Evolutionary conservation across 2,797 vertebrate species (phyloP).

Genomic region (Karalla daura): DNA sequence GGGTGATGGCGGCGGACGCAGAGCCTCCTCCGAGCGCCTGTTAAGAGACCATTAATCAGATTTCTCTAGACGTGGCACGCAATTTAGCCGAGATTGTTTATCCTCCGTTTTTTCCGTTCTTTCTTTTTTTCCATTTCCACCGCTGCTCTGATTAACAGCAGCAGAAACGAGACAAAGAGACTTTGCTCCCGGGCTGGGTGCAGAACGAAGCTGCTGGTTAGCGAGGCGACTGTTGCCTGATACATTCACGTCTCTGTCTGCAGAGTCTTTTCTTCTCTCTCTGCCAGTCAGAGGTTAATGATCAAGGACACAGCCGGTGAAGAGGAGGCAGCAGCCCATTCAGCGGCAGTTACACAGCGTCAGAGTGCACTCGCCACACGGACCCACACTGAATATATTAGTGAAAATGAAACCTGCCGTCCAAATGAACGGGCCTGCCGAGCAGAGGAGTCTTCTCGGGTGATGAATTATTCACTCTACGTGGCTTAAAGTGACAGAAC

Average conservation of each 20-base stretch:
- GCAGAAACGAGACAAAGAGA: conserved; percentile 15
- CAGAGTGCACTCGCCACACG: not conserved
- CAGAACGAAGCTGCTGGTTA: conserved; percentile 11
- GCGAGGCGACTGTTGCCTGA: not conserved
- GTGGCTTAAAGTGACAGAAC: not conserved
- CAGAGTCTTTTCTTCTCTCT: not conserved
- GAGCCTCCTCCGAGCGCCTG: conserved; percentile 42
- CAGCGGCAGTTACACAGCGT: not conserved
- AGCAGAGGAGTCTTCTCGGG: not conserved
- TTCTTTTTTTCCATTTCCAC: not conserved
- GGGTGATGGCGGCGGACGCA: conserved; percentile 13
- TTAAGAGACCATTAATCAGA: conserved; percentile 56
- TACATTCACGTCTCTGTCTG: not conserved
- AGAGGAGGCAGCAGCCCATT: not conserved
- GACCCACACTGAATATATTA: not conserved
- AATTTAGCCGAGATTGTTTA: conserved; percentile 38
- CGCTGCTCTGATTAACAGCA: conserved; percentile 20
- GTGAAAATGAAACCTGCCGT: conserved; percentile 4
- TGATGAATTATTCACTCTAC: not conserved
- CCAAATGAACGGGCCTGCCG: not conserved
- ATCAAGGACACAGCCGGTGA: conserved; percentile 7
- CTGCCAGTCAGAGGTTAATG: conserved; percentile 8
- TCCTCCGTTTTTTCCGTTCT: too few relatives aligned
- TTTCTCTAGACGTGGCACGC: conserved; percentile 38
- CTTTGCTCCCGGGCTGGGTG: not conserved